Evolutionary conservation across 2,888 invertebrate species (phyloP).

Genomic region (Drosophila paranaensis): DNA sequence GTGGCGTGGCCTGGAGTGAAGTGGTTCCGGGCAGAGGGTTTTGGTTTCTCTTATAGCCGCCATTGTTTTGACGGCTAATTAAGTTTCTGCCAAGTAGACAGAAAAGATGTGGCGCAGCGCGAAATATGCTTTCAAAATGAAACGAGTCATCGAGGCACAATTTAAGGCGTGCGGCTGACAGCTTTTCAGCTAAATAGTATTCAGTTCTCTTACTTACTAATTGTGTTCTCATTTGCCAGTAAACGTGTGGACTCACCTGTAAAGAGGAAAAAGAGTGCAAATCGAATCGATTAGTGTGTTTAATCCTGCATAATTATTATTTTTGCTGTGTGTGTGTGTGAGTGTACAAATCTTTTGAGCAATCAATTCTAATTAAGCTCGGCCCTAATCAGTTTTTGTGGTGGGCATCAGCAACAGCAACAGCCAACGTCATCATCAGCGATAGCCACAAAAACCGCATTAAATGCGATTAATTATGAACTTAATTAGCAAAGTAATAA

Average conservation of each 20-base stretch:
- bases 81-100: constrained; percentile 80
- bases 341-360: constrained; percentile 68
- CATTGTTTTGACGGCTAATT: constrained; percentile 81
- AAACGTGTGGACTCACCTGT: constrained; percentile 82
- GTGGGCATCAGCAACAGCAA: constrained; percentile 24
- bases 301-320: constrained; percentile 33
- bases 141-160: constrained; percentile 26
- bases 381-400: constrained; percentile 71
- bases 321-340: constrained; percentile 14
- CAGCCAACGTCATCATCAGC: constrained; percentile 37
- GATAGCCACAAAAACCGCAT: constrained; percentile 57
- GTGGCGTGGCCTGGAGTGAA: not conserved
- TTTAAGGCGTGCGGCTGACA: constrained; percentile 43
- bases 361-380: constrained; percentile 75
- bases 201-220: constrained; percentile 76
- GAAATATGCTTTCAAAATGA: constrained; percentile 62
- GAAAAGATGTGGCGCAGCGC: constrained; percentile 49
- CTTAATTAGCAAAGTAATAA: constrained; percentile 77
- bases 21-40: not conserved
- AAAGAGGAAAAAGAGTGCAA: constrained; percentile 43
- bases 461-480: constrained; percentile 74
- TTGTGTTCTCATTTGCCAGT: constrained; percentile 76
- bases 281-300: constrained; percentile 53
- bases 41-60: constrained; percentile 18
- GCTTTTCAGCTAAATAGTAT: constrained; percentile 30